Percentiles rank a stretch among this genome's conserved stretches.
Conservation (phyloP, 2,113 vertebrate species). For the Pyxicephalus adspersus region DNA sequence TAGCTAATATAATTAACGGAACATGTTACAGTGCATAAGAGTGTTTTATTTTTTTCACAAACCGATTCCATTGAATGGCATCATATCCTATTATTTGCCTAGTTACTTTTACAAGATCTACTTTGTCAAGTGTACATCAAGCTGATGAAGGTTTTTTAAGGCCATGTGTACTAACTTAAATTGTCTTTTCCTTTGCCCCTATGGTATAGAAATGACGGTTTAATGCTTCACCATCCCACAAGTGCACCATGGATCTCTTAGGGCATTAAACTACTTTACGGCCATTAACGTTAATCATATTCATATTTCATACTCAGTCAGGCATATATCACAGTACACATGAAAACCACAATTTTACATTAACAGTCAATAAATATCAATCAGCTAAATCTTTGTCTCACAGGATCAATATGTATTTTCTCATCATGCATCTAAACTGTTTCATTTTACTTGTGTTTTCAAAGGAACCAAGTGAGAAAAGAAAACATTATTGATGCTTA, state of each 20-base stretch:
- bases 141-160: not conserved
- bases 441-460: not conserved
- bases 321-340: constrained; percentile 12
- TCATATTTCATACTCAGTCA: constrained; percentile 34
- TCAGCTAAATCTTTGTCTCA: constrained; percentile 11
- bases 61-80: not conserved
- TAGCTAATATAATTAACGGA: too few relatives aligned
- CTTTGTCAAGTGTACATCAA: not conserved
- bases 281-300: constrained; percentile 43
- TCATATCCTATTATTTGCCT: not conserved
- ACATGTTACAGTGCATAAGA: not conserved
- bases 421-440: not conserved
- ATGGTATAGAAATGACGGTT: constrained; percentile 4
- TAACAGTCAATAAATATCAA: constrained; percentile 39
- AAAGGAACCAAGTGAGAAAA: not conserved
- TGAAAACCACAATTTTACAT: constrained; percentile 33
- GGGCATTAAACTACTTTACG: constrained; percentile 17
- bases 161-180: not conserved
- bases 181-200: not conserved
- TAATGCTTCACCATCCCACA: constrained; percentile 26
- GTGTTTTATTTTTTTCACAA: not conserved
- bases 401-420: constrained; percentile 13
- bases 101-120: not conserved
- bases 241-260: constrained; percentile 9
- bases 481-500: constrained; percentile 6